A percentile compares a stretch with the other conserved stretches of the same genome.
Evolutionary conservation across 2,797 vertebrate genomes (phyloP).

Genomic region (Toxotes lorentzi): DNA sequence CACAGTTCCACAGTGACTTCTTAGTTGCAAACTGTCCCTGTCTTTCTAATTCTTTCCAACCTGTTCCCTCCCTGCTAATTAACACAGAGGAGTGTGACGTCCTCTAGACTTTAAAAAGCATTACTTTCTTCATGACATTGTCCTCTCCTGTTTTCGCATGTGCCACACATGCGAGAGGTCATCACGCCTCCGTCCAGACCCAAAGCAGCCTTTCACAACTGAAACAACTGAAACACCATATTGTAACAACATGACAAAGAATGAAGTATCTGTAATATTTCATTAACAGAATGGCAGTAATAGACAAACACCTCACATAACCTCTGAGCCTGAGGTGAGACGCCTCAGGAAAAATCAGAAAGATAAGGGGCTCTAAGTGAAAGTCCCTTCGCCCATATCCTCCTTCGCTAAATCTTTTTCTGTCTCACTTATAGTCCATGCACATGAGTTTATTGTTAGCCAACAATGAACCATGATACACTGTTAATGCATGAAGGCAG

Average conservation of each 20-base stretch:
- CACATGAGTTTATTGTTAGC: constrained; percentile 62
- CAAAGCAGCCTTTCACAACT: constrained; percentile 53
- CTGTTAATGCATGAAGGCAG: constrained; percentile 76
- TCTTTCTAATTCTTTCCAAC: constrained; percentile 21
- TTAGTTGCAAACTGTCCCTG: constrained; percentile 47
- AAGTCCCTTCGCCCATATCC: constrained; percentile 35
- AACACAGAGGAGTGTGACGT: constrained; percentile 30
- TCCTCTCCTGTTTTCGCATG: constrained; percentile 36
- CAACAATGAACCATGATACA: constrained; percentile 60
- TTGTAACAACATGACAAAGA: constrained; percentile 55
- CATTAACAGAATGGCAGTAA: constrained; percentile 61
- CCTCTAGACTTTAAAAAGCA: constrained; percentile 36
- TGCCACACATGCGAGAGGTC: constrained; percentile 18
- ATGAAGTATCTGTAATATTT: constrained; percentile 48
- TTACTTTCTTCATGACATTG: constrained; percentile 34
- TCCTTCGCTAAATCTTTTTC: constrained; percentile 16
- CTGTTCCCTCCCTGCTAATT: constrained; percentile 28
- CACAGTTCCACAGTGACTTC: constrained; percentile 56
- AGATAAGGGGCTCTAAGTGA: constrained; percentile 27
- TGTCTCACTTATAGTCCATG: constrained; percentile 44
- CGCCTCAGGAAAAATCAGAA: constrained; percentile 39
- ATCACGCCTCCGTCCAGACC: constrained; percentile 38
- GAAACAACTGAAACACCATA: constrained; percentile 56
- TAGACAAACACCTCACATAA: constrained; percentile 53
- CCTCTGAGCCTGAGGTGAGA: constrained; percentile 47